Evolutionary conservation across 30 jellyfish, hydroid and myxozoan genomes (phyloP), one percentile per base, ranked within the genome.

Genomic region (Aurelia aurita complex sp. Pacific): DNA sequence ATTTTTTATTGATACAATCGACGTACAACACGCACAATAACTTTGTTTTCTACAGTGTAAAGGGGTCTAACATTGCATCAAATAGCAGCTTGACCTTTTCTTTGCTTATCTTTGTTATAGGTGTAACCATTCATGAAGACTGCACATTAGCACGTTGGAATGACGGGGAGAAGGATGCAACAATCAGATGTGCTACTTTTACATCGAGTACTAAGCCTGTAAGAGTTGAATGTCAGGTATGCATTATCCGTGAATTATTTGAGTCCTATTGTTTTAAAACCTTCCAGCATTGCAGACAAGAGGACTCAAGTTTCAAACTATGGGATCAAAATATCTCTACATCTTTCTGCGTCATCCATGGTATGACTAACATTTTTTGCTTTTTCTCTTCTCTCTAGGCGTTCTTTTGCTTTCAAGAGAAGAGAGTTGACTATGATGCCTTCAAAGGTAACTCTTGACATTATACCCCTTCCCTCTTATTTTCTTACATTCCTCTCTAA

Each of bases 91-190:
- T 4, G 57, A 46, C 12, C 12, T 40, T 35, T 32, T 38, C 17
- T 38, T 38, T 75, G 59, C 10, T 75, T 57, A 15, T 23, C n/a
- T 13, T 16, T 5, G 9, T 75, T 18, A 12, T 35, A 95, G 99
- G 99, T 33, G 96, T 95, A n/a, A 62, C 59, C 5, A 51, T 78
- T 33, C 82, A 95, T 67, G 36, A 76, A 32, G 97, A 87, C 40
- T 95, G 87, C 81, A 95, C 98, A 33, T 84, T 95, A 32, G 97
- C 99, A 15, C 88, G 89, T 18, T 95, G 98, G 99, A 80, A 85
- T 83, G 87, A 86, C 64, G 97, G 88, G n/a, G 90, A 67, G 4
- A 74, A 55, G 3, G 85, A 77, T 67, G 66, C 67, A 5, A 74
- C 17, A 3, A 16, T 94, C 34, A 76, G 68, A 32, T 66, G 81